Percentiles rank a stretch among this genome's conserved stretches.
Evolutionary conservation across 2,888 invertebrate species (phyloP).

Genomic region (Mystacides longicornis): DNA sequence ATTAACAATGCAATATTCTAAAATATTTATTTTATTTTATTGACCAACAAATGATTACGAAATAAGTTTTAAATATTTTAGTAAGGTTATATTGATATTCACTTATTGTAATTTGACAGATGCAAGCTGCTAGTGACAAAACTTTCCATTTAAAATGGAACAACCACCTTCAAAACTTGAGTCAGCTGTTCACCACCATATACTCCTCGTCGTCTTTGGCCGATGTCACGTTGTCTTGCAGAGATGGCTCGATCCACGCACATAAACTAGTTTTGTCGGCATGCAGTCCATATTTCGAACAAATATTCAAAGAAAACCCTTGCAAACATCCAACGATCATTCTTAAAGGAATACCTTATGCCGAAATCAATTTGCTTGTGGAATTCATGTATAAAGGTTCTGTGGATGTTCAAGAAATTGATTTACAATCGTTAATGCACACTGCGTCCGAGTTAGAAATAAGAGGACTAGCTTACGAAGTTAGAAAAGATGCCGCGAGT

Average conservation of each 20-base stretch:
- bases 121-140: conserved; percentile 54
- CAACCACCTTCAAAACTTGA: conserved; percentile 65
- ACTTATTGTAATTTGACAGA: conserved; percentile 34
- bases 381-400: conserved; percentile 68
- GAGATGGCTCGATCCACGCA: conserved; percentile 62
- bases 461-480: conserved; percentile 55
- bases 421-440: conserved; percentile 56
- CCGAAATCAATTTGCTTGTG: conserved; percentile 58
- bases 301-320: conserved; percentile 66
- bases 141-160: conserved; percentile 66
- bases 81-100: conserved; percentile 9
- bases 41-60: background rate
- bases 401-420: conserved; percentile 58
- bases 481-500: conserved; percentile 50
- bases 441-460: conserved; percentile 63
- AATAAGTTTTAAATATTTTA: background rate
- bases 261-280: conserved; percentile 68
- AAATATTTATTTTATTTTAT: background rate
- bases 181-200: conserved; percentile 60
- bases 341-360: conserved; percentile 57
- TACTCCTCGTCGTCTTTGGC: conserved; percentile 63
- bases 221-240: conserved; percentile 64
- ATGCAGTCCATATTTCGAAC: conserved; percentile 69
- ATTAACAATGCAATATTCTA: background rate
- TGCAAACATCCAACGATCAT: conserved; percentile 68